Percentiles rank a stretch among this genome's conserved stretches.
phyloP scores from a whole-genome alignment of 92 coral and sea anemone genomes.

The Anthopleura xanthogrammica region DNA sequence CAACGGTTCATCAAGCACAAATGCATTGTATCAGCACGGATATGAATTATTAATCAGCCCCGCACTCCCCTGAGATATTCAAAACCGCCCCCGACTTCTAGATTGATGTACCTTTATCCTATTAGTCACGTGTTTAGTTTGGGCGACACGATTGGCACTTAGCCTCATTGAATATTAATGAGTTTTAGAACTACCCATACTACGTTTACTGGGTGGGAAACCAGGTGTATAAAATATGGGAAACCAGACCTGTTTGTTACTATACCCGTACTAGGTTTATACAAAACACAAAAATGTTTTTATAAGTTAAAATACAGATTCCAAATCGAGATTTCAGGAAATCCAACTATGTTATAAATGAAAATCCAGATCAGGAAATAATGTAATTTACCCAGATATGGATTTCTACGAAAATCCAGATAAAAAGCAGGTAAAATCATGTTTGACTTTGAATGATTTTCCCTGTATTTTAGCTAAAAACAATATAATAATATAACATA shows the following conservation, averaged over 20 bases:
- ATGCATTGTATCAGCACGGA: too few species aligned
- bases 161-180: too few species aligned
- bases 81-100: too few species aligned
- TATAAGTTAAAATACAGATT: neutral
- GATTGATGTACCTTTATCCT: too few species aligned
- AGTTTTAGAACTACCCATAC: neutral
- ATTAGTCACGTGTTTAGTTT: too few species aligned
- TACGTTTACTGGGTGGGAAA: neutral
- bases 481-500: too few species aligned
- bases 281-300: too few species aligned
- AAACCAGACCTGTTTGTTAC: too few species aligned
- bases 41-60: too few species aligned
- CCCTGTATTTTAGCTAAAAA: neutral
- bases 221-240: neutral
- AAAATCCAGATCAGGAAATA: neutral
- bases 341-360: neutral
- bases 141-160: too few species aligned
- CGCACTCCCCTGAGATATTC: too few species aligned
- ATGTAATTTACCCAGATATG: neutral
- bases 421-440: constrained; percentile 3
- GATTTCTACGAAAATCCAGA: constrained; percentile 6
- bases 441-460: neutral
- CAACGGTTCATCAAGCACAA: too few species aligned
- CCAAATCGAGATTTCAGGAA: neutral
- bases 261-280: neutral